Percentiles rank a stretch among this genome's conserved stretches.
phyloP scores from a whole-genome alignment of 2,888 invertebrate genomes.

The Barypeithes pellucidus region DNA sequence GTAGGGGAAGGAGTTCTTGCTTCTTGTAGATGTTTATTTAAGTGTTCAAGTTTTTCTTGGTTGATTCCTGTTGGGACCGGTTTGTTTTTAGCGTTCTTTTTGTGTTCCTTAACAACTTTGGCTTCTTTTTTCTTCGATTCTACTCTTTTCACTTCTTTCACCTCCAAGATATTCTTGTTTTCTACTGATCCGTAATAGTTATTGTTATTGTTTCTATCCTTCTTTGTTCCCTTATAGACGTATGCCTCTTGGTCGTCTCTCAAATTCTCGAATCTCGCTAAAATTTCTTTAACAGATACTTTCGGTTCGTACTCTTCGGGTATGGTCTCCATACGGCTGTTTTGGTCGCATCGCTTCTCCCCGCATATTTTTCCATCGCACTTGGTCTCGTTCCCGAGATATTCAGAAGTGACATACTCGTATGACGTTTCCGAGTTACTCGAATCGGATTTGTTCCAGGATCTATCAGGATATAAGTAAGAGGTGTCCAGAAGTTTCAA shows the following conservation, averaged over 20 bases:
- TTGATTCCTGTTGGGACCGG: not conserved
- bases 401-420: constrained; percentile 59
- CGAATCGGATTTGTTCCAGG: constrained; percentile 61
- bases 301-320: constrained; percentile 88
- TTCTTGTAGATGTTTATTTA: constrained; percentile 15
- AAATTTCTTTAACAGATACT: constrained; percentile 87
- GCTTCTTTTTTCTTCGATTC: constrained; percentile 39
- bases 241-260: constrained; percentile 67
- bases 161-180: constrained; percentile 22
- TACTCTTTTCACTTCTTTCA: constrained; percentile 2
- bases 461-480: constrained; percentile 44
- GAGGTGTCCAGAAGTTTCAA: constrained; percentile 36
- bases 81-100: constrained; percentile 28
- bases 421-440: constrained; percentile 63
- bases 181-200: not conserved
- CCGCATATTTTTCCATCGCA: constrained; percentile 57
- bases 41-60: constrained; percentile 2
- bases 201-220: constrained; percentile 52
- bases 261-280: constrained; percentile 82
- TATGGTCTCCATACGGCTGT: constrained; percentile 83
- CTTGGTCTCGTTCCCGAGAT: constrained; percentile 45
- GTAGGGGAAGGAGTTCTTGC: constrained; percentile 25
- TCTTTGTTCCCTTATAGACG: constrained; percentile 26
- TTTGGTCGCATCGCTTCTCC: constrained; percentile 56
- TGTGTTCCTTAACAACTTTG: constrained; percentile 38